Conservation (phyloP, 1,140 invertebrate species). For the Drosophila lacteicornis region DNA sequence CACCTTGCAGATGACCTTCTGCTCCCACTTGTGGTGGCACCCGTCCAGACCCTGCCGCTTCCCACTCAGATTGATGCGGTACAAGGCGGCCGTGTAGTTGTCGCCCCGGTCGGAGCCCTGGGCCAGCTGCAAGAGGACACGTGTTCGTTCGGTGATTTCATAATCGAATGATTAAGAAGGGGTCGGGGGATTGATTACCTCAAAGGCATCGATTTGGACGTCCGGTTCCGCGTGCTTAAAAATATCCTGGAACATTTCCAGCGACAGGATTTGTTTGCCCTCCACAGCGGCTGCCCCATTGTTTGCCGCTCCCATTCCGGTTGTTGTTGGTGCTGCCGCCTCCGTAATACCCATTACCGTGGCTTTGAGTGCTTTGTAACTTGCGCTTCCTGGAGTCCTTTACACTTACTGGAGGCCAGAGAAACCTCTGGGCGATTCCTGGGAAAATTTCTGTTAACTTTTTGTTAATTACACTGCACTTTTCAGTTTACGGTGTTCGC, state of each 20-base stretch:
- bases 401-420: not conserved
- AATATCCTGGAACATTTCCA: conserved; percentile 77
- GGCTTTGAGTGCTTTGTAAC: not conserved
- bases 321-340: conserved; percentile 35
- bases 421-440: not conserved
- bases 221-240: conserved; percentile 76
- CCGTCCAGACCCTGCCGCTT: conserved; percentile 83
- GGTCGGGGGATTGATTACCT: conserved; percentile 46
- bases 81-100: conserved; percentile 90
- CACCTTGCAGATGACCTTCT: conserved; percentile 89
- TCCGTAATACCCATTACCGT: conserved; percentile 78
- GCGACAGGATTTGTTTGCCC: conserved; percentile 60
- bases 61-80: conserved; percentile 88
- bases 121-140: conserved; percentile 85
- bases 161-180: not conserved
- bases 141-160: conserved; percentile 14
- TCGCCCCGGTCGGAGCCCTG: conserved; percentile 89
- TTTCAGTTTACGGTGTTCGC: conserved; percentile 20
- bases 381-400: not conserved
- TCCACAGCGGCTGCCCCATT: conserved; percentile 31
- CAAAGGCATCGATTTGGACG: conserved; percentile 77
- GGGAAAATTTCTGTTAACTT: conserved; percentile 28
- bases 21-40: conserved; percentile 86
- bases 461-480: conserved; percentile 19
- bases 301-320: conserved; percentile 54